A percentile compares a stretch with the other conserved stretches of the same genome.
These are phyloP conservation scores for Ornithoptera alexandrae DNA, from an alignment of 2,888 invertebrate genomes.

Conservation along the genomic window DNA sequence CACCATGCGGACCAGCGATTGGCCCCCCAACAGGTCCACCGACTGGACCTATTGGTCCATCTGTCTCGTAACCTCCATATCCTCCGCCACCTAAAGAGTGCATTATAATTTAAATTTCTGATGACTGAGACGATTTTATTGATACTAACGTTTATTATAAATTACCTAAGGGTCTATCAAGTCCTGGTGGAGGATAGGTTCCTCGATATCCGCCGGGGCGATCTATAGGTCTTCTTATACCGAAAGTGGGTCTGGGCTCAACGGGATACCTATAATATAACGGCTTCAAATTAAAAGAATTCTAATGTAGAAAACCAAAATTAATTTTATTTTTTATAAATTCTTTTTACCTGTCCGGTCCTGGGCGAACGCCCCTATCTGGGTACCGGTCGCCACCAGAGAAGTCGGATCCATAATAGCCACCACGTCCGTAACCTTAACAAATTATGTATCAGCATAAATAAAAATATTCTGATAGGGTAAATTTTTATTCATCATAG, in stretches of 20 bases:
- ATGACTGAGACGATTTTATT: background rate
- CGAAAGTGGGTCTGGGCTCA: slow-evolving; percentile 67
- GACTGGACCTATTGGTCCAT: slow-evolving; percentile 59
- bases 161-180: slow-evolving; percentile 65
- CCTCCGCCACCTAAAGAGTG: slow-evolving; percentile 40
- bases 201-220: slow-evolving; percentile 77
- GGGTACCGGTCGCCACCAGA: slow-evolving; percentile 64
- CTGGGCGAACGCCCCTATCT: slow-evolving; percentile 74
- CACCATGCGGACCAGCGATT: slow-evolving; percentile 42
- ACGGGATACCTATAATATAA: slow-evolving; percentile 55
- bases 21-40: slow-evolving; percentile 45
- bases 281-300: background rate
- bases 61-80: slow-evolving; percentile 64
- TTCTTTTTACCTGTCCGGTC: slow-evolving; percentile 61
- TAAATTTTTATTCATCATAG: background rate
- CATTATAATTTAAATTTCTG: background rate
- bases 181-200: slow-evolving; percentile 67
- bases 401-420: slow-evolving; percentile 63
- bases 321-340: background rate
- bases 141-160: background rate
- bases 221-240: slow-evolving; percentile 60
- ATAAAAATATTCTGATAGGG: background rate
- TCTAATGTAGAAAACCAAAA: background rate
- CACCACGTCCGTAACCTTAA: slow-evolving; percentile 67
- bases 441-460: slow-evolving; percentile 22